phyloP scores from a whole-genome alignment of 2,113 vertebrate species.

The Gymnobelideus leadbeateri region DNA sequence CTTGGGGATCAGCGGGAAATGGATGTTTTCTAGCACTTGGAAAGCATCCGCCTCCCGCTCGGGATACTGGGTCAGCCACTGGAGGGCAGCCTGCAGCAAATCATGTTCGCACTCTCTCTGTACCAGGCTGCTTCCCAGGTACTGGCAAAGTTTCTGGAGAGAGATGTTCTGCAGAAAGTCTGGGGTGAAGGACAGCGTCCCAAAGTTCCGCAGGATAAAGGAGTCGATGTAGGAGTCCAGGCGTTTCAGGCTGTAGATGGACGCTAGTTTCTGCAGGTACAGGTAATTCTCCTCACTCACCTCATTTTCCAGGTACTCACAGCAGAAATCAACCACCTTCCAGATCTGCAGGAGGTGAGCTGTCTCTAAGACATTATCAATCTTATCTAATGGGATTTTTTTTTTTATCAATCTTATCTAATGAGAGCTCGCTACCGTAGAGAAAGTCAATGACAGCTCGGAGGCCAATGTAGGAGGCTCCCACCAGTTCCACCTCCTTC shows the following conservation, averaged over 20 bases:
- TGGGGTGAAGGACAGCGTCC: conserved; percentile 89
- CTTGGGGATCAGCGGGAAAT: conserved; percentile 91
- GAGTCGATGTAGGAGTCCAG: conserved; percentile 92
- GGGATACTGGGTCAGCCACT: conserved; percentile 92
- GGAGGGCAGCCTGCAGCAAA: conserved; percentile 90
- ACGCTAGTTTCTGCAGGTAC: conserved; percentile 94
- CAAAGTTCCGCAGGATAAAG: conserved; percentile 91
- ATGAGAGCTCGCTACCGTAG: conserved; percentile 91
- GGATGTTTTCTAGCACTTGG: conserved; percentile 92
- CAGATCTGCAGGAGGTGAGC: conserved; percentile 96
- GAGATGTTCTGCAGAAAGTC: conserved; percentile 90
- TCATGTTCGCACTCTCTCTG: conserved; percentile 92
- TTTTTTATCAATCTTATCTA: too few relatives aligned
- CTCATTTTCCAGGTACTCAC: conserved; percentile 94
- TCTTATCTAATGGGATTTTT: too few relatives aligned
- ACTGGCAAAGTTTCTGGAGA: conserved; percentile 90
- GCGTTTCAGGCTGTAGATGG: conserved; percentile 93
- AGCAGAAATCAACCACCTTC: conserved; percentile 96
- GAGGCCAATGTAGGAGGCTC: conserved; percentile 92
- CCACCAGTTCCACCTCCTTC: conserved; percentile 93
- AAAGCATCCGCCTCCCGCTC: conserved; percentile 86
- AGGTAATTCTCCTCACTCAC: conserved; percentile 95
- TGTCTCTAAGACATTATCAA: conserved; percentile 92
- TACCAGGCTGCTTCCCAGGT: conserved; percentile 90
- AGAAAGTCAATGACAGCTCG: conserved; percentile 95